Conservation (phyloP, 2,797 vertebrate species). For the Perodicticus potto region DNA sequence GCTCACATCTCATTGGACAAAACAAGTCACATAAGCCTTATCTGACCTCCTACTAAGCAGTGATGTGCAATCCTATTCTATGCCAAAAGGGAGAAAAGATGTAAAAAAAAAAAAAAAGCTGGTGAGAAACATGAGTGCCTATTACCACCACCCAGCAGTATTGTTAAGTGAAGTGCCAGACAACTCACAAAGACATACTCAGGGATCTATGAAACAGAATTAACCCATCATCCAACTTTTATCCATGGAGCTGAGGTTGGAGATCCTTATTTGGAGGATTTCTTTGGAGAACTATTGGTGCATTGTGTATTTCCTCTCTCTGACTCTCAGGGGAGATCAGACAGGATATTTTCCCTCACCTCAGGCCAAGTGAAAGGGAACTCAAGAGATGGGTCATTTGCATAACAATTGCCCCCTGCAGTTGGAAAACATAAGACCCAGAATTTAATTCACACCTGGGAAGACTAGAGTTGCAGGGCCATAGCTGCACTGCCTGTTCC, state of each 20-base stretch:
- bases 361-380: not conserved
- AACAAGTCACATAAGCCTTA: conserved; percentile 6
- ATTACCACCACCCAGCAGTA: not conserved
- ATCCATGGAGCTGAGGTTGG: not conserved
- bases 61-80: not conserved
- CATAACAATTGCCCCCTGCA: not conserved
- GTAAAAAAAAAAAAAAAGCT: conserved; percentile 46
- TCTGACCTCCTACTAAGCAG: not conserved
- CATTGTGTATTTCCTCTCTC: not conserved
- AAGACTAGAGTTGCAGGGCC: not conserved
- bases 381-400: not conserved
- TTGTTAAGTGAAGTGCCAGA: not conserved
- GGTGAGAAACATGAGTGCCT: not conserved
- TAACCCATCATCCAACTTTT: not conserved
- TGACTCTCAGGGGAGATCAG: not conserved
- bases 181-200: not conserved
- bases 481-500: not conserved
- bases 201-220: not conserved
- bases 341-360: not conserved
- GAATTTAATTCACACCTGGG: not conserved
- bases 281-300: not conserved
- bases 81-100: not conserved
- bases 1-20: not conserved
- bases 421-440: not conserved
- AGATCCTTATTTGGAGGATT: not conserved